phyloP scores from a whole-genome alignment of 2,113 vertebrate species.

The Perca flavescens region DNA sequence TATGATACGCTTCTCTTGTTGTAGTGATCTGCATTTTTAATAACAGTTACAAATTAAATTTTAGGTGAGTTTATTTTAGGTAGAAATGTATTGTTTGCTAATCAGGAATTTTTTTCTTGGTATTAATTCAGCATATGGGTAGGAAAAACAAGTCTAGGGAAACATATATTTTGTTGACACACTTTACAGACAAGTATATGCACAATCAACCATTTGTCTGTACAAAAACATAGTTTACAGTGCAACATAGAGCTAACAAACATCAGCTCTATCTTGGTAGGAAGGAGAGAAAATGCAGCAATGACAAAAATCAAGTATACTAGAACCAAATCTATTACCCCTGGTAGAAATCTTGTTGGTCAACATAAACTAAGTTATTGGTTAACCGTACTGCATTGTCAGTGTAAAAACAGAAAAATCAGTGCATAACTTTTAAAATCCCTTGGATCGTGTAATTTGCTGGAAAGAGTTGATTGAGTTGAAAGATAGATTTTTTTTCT shows the following conservation, averaged over 20 bases:
- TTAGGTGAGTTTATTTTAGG: background rate
- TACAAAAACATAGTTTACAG: conserved; percentile 32
- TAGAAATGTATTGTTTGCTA: conserved; percentile 7
- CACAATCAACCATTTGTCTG: conserved; percentile 8
- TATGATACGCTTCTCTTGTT: conserved; percentile 17
- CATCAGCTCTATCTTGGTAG: background rate
- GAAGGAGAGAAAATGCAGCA: conserved; percentile 1
- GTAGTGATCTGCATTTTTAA: conserved; percentile 19
- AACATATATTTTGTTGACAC: conserved; percentile 21
- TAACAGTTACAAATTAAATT: background rate
- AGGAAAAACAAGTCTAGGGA: background rate
- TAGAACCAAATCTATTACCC: conserved; percentile 7
- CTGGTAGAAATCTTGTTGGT: background rate
- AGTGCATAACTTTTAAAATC: conserved; percentile 11
- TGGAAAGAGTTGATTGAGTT: conserved; percentile 3
- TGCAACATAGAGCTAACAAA: conserved; percentile 28
- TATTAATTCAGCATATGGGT: conserved; percentile 19
- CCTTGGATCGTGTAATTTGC: background rate
- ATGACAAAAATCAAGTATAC: conserved; percentile 32
- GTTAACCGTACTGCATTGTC: background rate
- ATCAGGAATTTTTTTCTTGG: background rate
- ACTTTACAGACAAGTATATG: conserved; percentile 6
- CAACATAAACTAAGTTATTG: background rate
- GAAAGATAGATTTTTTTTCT: background rate
- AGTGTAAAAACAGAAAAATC: conserved; percentile 13